Conservation (phyloP, 2,888 invertebrate genomes). For the Endomychus coccineus region DNA sequence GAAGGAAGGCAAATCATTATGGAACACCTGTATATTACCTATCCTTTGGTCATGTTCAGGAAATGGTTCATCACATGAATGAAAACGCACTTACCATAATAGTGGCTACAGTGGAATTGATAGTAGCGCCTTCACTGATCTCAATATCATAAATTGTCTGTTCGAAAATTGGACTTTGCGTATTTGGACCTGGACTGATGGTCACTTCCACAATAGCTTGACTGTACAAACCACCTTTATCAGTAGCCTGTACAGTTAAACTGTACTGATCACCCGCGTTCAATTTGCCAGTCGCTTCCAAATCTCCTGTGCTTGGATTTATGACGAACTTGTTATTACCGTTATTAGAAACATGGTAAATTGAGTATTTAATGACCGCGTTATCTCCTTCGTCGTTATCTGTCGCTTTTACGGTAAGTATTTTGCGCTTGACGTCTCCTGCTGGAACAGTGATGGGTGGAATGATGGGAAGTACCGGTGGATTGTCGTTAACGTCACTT, state of each 20-base stretch:
- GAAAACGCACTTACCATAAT: conserved; percentile 55
- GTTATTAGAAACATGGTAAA: conserved; percentile 87
- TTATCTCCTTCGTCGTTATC: conserved; percentile 84
- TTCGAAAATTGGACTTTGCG: conserved; percentile 72
- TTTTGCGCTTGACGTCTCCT: conserved; percentile 36
- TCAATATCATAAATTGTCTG: conserved; percentile 79
- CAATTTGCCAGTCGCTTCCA: conserved; percentile 70
- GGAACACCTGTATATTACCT: no score
- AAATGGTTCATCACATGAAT: no score
- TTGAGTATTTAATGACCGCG: conserved; percentile 73
- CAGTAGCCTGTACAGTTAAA: conserved; percentile 76
- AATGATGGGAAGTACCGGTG: conserved; percentile 71
- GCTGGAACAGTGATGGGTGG: conserved; percentile 70
- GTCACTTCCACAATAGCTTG: conserved; percentile 82
- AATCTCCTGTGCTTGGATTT: conserved; percentile 66
- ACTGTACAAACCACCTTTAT: conserved; percentile 70
- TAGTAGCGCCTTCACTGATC: conserved; percentile 82
- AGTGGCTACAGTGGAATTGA: conserved; percentile 77
- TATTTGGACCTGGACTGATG: conserved; percentile 77
- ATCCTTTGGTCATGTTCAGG: no score
- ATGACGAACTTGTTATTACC: conserved; percentile 81
- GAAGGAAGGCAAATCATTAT: no score
- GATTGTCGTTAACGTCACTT: conserved; percentile 80
- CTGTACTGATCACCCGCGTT: conserved; percentile 85
- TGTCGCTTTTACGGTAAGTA: conserved; percentile 56